Evolutionary conservation across 1,140 invertebrate genomes (phyloP), one percentile per base, ranked within the genome.

Genomic region (Neotoxoptera formosana): DNA sequence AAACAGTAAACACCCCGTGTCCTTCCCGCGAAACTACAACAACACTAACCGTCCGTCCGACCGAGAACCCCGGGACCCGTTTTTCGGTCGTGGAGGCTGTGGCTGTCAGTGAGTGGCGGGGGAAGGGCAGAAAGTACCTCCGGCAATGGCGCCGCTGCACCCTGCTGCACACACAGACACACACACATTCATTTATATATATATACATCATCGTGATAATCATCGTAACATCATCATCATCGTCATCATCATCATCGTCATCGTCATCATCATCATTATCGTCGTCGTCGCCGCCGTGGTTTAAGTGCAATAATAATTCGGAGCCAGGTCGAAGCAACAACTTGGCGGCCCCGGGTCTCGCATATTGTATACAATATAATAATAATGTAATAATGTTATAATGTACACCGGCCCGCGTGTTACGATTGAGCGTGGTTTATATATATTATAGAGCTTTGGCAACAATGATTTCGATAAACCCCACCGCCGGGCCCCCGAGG

Each of bases 381-480:
- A 53, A 53, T 53, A 53, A n/a, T n/a, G n/a, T n/a, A n/a, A 34
- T 56, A 51, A 51, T 34, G 87, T 36, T 88, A 30, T 51, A 51
- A 51, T 60, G 51, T 60, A 41, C 48, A 25, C 51, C 34, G n/a
- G n/a, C n/a, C n/a, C n/a, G n/a, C 88, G 88, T 90, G 36, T 90
- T 60, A 90, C 89, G 60, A 48, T 48, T 34, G 67, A 34, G 17
- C 36, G n/a, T 76, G 45, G 11, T 60, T 21, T 60, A 41, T 76
- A 76, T n/a, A n/a, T n/a, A n/a, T n/a, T n/a, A n/a, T 76, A 67
- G 47, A 91, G 36, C 56, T 34, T 91, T 48, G 67, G 45, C 41
- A 83, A 91, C 30, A 48, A 48, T 30, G 47, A 91, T 91, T 91
- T 91, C 34, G 90, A 76, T 91, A 76, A 67, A 76, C 90, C 53